Evolutionary conservation across 2,113 vertebrate genomes (phyloP), one percentile per base, ranked within the genome.

Genomic region (Pelobates fuscus): DNA sequence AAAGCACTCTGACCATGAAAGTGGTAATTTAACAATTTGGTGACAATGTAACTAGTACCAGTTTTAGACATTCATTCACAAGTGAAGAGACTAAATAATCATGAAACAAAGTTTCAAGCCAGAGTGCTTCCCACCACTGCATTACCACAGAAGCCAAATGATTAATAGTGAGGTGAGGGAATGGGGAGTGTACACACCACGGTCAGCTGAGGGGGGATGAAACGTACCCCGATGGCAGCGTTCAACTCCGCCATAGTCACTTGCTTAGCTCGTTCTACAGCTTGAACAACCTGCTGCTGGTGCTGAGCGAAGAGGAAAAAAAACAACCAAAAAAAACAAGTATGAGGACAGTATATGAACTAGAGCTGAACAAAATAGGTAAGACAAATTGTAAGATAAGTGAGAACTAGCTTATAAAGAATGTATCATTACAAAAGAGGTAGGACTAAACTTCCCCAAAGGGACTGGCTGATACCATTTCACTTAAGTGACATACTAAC

Each of bases 231-330:
- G 5, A 90, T 87, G 0, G 84, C 85, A 71, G 82, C 83, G 61
- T 90, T 90, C 81, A 90, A 83, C 82, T 90, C 89, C 37, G 84
- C 86, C 89, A 89, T 89, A 79, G 89, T 90, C 86, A 89, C 89
- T 81, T 90, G 89, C 82, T 90, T 90, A 54, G 89, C 89, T 58
- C 89, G 80, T 63, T 90, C 89, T 71, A 90, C 88, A 0, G 89
- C 88, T 78, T 90, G 89, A 72, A 90, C 87, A 57, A 90, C 89
- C 32, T 90, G 89, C 80, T 90, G 89, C 70, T 90, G 89, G 74
- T 97, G 95, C 94, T 96, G 71, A 29, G 11, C 8, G 17, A 24
- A 24, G 27, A 25, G 30, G 17, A n/a, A 60, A 43, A 55, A 77
- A 72, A n/a, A n/a, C n/a, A n/a, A n/a, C n/a, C n/a, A n/a, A n/a